phyloP scores from a whole-genome alignment of 1,140 invertebrate species.

The Aphaenogaster floridana region DNA sequence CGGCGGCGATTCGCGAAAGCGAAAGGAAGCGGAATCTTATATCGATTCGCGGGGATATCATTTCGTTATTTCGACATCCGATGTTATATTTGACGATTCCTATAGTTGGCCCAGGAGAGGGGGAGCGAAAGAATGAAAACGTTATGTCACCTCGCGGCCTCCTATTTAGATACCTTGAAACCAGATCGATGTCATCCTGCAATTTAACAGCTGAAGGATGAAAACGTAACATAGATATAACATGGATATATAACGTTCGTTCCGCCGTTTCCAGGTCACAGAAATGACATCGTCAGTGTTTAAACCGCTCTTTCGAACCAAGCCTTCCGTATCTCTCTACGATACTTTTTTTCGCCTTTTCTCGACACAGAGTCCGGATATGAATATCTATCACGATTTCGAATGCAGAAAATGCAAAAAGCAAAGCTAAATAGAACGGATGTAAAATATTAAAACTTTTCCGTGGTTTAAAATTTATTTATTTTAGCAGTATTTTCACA shows the following conservation, averaged over 20 bases:
- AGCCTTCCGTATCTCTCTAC: not conserved
- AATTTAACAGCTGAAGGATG: conserved; percentile 29
- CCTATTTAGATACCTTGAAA: conserved; percentile 37
- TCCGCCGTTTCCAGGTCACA: not conserved
- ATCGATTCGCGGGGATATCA: conserved; percentile 16
- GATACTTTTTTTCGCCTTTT: not conserved
- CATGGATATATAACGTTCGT: not conserved
- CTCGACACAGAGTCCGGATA: not conserved
- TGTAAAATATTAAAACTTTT: not conserved
- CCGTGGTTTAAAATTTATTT: not conserved
- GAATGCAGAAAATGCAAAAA: not conserved
- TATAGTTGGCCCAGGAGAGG: not conserved
- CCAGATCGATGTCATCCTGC: conserved; percentile 38
- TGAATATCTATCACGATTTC: not conserved
- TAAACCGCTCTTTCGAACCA: not conserved
- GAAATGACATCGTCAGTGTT: not conserved
- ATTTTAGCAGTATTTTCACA: not conserved
- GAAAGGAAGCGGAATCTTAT: conserved; percentile 21
- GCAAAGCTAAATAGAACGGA: not conserved
- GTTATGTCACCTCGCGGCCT: conserved; percentile 23
- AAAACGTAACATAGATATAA: not conserved
- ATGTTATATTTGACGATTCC: not conserved
- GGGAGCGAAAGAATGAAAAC: not conserved
- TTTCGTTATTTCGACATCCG: not conserved
- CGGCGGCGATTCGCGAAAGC: not conserved